A percentile compares a stretch with the other conserved stretches of the same genome.
Conservation (phyloP, 2,113 vertebrate species). For the Archocentrus centrarchus region DNA sequence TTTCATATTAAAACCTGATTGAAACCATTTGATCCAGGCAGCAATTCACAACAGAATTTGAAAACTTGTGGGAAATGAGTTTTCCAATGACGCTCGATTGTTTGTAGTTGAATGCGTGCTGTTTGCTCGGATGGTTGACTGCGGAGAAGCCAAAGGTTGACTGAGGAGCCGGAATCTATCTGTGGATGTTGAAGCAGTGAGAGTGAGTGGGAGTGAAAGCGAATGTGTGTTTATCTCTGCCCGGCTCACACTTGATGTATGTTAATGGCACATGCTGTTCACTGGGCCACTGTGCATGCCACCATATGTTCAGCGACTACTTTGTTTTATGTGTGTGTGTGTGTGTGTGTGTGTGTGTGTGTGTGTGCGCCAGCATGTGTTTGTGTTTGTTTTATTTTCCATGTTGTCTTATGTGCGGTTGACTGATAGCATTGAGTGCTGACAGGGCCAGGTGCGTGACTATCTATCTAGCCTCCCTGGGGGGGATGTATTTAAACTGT, state of each 20-base stretch:
- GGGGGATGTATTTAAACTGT: conserved; percentile 26
- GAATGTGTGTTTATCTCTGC: conserved; percentile 27
- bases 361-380: conserved; percentile 25
- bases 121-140: conserved; percentile 38
- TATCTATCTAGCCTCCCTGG: conserved; percentile 59
- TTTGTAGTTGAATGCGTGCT: conserved; percentile 8
- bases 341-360: conserved; percentile 25
- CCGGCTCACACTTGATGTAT: conserved; percentile 39
- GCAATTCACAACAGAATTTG: not conserved
- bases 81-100: conserved; percentile 16
- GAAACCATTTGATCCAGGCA: not conserved
- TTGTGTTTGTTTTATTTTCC: conserved; percentile 73
- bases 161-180: conserved; percentile 67
- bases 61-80: not conserved
- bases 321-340: conserved; percentile 25
- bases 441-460: conserved; percentile 74
- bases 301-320: conserved; percentile 11
- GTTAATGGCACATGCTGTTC: conserved; percentile 46
- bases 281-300: conserved; percentile 23
- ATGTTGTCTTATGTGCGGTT: conserved; percentile 57
- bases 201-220: conserved; percentile 44
- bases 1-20: not conserved
- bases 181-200: conserved; percentile 11
- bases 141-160: conserved; percentile 65
- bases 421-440: conserved; percentile 77